A percentile compares a stretch with the other conserved stretches of the same genome.
Conservation (phyloP, 2,113 vertebrate species). For the Ceuthmochares aereus region DNA sequence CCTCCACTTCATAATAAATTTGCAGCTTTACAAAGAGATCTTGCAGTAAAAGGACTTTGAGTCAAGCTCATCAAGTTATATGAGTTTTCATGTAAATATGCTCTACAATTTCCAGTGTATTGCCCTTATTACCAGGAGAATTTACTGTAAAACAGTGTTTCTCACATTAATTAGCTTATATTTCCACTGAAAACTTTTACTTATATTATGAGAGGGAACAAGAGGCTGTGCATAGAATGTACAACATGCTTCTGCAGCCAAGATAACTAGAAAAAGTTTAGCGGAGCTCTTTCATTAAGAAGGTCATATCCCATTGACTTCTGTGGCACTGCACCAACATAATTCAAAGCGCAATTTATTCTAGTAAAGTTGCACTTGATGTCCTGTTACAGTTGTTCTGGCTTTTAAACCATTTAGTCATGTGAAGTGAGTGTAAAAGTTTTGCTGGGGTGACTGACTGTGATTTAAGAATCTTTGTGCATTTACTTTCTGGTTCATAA, state of each 20-base stretch:
- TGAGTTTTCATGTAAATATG: background rate
- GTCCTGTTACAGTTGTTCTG: background rate
- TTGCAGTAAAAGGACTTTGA: background rate
- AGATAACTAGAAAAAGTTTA: background rate
- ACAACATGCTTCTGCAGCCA: background rate
- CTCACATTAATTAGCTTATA: background rate
- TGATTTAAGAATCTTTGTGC: background rate
- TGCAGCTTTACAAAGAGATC: background rate
- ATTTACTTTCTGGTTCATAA: conserved; percentile 10
- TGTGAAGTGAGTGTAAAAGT: background rate
- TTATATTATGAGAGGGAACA: background rate
- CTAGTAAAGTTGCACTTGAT: conserved; percentile 1
- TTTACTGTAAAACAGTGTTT: background rate
- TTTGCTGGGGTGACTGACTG: background rate
- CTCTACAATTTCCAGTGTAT: background rate
- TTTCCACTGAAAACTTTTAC: background rate
- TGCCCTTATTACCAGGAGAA: background rate
- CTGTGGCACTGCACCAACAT: background rate
- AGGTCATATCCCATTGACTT: conserved; percentile 32
- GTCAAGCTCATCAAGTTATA: background rate
- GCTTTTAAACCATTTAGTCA: background rate
- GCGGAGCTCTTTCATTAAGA: background rate
- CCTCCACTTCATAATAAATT: background rate
- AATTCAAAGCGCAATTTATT: conserved; percentile 45
- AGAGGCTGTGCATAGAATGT: background rate